Conservation (phyloP, 2,113 vertebrate genomes). For the Pleuronectes platessa region DNA sequence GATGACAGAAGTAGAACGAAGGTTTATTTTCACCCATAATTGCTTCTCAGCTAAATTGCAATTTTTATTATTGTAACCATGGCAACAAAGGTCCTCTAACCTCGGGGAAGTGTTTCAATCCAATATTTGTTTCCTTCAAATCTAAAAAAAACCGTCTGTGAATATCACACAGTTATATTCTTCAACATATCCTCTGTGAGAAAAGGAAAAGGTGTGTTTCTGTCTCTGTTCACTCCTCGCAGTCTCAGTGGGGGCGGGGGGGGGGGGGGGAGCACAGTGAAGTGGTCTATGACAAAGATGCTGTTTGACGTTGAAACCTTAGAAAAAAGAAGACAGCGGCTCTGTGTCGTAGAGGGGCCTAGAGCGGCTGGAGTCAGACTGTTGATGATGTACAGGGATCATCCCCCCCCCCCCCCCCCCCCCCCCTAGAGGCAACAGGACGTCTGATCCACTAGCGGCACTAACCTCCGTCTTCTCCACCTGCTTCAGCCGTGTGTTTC, state of each 20-base stretch:
- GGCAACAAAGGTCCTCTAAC: too few species aligned
- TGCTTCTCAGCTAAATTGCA: too few species aligned
- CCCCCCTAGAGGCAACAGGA: slow-evolving; percentile 13
- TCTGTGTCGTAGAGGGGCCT: background rate
- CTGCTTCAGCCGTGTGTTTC: background rate
- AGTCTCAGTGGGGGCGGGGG: slow-evolving; percentile 33
- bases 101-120: too few species aligned
- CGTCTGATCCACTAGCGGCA: slow-evolving; percentile 31
- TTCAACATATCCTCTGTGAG: background rate
- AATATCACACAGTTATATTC: background rate
- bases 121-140: background rate
- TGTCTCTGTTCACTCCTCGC: background rate
- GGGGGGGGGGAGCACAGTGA: background rate
- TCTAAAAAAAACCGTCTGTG: background rate
- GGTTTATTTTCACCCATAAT: too few species aligned
- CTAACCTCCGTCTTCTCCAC: slow-evolving; percentile 29
- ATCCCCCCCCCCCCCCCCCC: background rate
- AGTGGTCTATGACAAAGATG: slow-evolving; percentile 26
- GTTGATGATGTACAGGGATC: slow-evolving; percentile 38
- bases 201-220: background rate
- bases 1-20: too few species aligned
- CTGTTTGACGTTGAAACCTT: slow-evolving; percentile 39
- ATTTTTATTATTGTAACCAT: too few species aligned
- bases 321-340: background rate
- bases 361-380: background rate